Conservation (phyloP, 1,140 invertebrate genomes). For the Drosophila baimaii region DNA sequence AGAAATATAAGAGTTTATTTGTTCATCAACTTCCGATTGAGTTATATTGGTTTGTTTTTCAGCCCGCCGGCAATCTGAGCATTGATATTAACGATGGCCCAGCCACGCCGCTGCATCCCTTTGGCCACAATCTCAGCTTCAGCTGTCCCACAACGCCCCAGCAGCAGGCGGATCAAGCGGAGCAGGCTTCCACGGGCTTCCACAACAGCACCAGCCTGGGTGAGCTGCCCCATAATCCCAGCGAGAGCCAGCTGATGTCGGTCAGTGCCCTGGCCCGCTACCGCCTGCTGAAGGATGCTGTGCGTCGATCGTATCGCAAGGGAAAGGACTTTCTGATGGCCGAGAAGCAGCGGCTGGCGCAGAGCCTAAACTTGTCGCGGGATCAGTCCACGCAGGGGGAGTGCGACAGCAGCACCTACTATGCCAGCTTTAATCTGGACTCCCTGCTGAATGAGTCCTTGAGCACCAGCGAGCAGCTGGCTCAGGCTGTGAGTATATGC, state of each 20-base stretch:
- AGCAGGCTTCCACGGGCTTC: neutral
- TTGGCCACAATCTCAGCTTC: slow-evolving; percentile 42
- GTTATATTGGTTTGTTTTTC: slow-evolving; percentile 54
- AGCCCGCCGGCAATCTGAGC: slow-evolving; percentile 58
- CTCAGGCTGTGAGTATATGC: slow-evolving; percentile 76
- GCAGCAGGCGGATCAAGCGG: too few relatives aligned
- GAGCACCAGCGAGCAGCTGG: slow-evolving; percentile 62
- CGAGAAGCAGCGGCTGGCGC: slow-evolving; percentile 60
- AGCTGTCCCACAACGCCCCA: slow-evolving; percentile 76
- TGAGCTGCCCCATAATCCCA: slow-evolving; percentile 36
- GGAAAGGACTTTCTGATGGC: slow-evolving; percentile 67
- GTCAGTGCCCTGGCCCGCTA: slow-evolving; percentile 65
- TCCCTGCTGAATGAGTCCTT: slow-evolving; percentile 63
- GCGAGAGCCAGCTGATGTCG: slow-evolving; percentile 58
- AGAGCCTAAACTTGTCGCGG: slow-evolving; percentile 50
- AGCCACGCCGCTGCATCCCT: slow-evolving; percentile 12
- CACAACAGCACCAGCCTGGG: slow-evolving; percentile 54
- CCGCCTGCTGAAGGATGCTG: slow-evolving; percentile 66
- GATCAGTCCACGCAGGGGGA: slow-evolving; percentile 62
- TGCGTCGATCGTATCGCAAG: slow-evolving; percentile 76
- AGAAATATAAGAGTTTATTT: slow-evolving; percentile 56
- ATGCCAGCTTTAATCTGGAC: slow-evolving; percentile 66
- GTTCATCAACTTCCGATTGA: slow-evolving; percentile 34
- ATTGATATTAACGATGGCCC: slow-evolving; percentile 57
- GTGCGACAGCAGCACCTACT: slow-evolving; percentile 58